Conservation (phyloP, 1,140 invertebrate species). For the Subanguina moxae region DNA sequence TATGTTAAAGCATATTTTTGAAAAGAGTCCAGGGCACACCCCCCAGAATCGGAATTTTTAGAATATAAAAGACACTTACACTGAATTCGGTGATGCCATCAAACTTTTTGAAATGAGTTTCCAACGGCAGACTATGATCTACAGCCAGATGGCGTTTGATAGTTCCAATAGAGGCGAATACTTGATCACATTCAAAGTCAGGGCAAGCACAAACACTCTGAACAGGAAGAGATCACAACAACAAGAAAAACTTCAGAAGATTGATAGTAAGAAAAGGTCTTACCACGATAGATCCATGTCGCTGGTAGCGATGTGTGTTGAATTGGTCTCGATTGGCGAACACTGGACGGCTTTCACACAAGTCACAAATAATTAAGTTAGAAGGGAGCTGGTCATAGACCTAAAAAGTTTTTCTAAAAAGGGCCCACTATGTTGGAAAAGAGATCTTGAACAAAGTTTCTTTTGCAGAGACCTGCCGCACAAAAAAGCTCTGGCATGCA, state of each 20-base stretch:
- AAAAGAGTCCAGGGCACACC: too few species aligned
- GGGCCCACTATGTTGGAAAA: too few species aligned
- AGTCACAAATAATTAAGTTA: neutral
- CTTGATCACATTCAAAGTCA: neutral
- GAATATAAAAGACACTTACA: too few species aligned
- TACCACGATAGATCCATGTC: conserved; percentile 1
- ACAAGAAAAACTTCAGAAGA: too few species aligned
- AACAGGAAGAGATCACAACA: neutral
- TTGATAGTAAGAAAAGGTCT: too few species aligned
- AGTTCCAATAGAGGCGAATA: neutral
- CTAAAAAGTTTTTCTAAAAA: neutral
- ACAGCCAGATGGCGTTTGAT: conserved; percentile 4
- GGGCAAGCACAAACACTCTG: conserved; percentile 2
- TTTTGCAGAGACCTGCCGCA: too few species aligned
- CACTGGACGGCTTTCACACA: neutral
- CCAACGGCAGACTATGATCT: neutral
- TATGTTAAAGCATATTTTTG: too few species aligned
- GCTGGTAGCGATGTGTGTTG: conserved; percentile 1
- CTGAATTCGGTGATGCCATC: neutral
- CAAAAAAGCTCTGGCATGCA: too few species aligned
- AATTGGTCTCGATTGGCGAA: neutral
- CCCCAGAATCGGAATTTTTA: too few species aligned
- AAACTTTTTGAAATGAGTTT: neutral
- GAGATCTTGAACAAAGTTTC: too few species aligned
- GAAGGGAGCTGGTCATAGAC: neutral